A percentile compares a stretch with the other conserved stretches of the same genome.
Conservation (phyloP, 2,113 vertebrate genomes). For the Actenoides lindsayi region DNA sequence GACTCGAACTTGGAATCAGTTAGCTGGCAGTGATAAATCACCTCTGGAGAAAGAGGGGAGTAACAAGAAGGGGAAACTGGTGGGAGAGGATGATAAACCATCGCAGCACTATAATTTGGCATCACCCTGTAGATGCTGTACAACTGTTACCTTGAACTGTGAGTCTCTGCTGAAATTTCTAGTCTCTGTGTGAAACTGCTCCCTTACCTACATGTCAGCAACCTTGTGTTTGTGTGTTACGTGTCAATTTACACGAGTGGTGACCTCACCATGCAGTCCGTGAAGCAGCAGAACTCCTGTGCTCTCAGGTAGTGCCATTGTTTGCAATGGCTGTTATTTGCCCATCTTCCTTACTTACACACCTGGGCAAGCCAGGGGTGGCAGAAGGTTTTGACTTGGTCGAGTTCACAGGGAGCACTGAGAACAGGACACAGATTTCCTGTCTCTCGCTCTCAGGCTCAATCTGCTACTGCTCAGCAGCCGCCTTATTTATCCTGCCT, state of each 20-base stretch:
- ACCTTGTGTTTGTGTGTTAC: neutral
- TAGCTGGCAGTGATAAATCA: conserved; percentile 35
- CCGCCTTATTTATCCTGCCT: neutral
- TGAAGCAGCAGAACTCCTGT: neutral
- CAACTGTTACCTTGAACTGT: neutral
- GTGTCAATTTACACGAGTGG: accelerated
- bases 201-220: neutral
- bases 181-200: neutral
- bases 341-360: neutral
- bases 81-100: neutral
- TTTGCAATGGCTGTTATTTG: neutral
- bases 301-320: neutral
- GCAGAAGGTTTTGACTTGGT: neutral
- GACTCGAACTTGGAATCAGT: neutral
- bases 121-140: neutral
- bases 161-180: neutral
- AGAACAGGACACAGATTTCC: neutral
- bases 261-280: neutral
- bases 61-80: neutral
- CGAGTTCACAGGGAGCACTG: neutral
- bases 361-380: neutral
- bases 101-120: neutral
- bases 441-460: neutral
- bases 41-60: conserved; percentile 15
- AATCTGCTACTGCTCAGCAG: neutral